These are phyloP conservation scores for Nipponia nippon DNA, from an alignment of 2,113 vertebrate species.

Conservation along the genomic window DNA sequence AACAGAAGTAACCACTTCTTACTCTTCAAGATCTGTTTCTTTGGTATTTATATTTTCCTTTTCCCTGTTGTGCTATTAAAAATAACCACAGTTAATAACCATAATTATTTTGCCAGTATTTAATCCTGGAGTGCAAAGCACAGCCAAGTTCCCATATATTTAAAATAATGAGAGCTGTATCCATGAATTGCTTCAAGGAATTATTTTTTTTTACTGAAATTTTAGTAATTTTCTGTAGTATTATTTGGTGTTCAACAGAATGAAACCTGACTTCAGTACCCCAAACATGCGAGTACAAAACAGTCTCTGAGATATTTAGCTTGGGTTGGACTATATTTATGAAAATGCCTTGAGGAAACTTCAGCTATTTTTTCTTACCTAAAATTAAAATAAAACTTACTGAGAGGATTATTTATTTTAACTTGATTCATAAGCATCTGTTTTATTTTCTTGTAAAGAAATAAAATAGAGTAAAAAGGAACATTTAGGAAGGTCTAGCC, in stretches of 20 bases:
- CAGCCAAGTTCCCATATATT: neutral
- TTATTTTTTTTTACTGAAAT: neutral
- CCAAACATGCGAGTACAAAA: neutral
- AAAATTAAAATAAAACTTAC: neutral
- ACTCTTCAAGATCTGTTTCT: neutral
- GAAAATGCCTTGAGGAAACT: neutral
- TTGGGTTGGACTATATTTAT: neutral
- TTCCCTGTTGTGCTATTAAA: neutral
- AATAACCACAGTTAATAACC: neutral
- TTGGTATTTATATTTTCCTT: neutral
- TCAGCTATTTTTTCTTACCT: neutral
- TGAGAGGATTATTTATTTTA: neutral
- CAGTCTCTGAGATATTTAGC: neutral
- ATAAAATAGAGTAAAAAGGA: neutral
- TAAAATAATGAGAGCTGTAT: neutral
- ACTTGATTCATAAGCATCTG: neutral
- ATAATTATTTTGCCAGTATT: neutral
- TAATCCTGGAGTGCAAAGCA: neutral
- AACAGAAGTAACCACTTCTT: neutral
- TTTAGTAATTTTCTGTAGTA: neutral
- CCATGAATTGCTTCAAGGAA: neutral
- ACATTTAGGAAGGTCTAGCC: neutral
- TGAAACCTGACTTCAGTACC: neutral
- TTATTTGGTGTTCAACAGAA: neutral
- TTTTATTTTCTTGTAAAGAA: neutral